phyloP scores from a whole-genome alignment of 2,113 vertebrate species.

The Passer domesticus region DNA sequence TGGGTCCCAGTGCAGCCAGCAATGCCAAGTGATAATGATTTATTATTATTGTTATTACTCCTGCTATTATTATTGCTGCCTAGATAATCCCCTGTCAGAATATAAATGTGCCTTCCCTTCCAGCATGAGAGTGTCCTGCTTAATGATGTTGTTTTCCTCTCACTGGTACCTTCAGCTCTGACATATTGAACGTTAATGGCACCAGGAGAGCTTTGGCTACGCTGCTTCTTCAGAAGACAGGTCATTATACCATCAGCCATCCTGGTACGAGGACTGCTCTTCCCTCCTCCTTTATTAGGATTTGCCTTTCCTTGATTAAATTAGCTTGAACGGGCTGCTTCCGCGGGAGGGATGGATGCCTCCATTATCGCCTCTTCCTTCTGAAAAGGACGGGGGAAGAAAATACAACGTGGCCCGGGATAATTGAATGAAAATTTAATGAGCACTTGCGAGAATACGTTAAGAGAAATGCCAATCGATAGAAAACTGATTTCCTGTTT shows the following conservation, averaged over 20 bases:
- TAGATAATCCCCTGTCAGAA: slow-evolving; percentile 45
- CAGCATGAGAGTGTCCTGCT: background rate
- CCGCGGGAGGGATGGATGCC: background rate
- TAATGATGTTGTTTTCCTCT: slow-evolving; percentile 52
- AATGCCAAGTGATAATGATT: slow-evolving; percentile 27
- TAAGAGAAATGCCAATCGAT: slow-evolving; percentile 47
- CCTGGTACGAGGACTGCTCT: background rate
- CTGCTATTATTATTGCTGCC: slow-evolving; percentile 38
- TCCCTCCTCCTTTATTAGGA: slow-evolving; percentile 34
- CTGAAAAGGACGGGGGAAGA: background rate
- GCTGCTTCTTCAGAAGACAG: background rate
- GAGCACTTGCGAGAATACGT: slow-evolving; percentile 58
- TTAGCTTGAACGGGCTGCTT: background rate
- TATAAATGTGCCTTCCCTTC: slow-evolving; percentile 18
- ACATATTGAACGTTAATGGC: background rate
- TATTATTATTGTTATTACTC: slow-evolving; percentile 45
- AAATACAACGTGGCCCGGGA: background rate
- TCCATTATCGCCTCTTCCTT: background rate
- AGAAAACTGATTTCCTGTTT: slow-evolving; percentile 56
- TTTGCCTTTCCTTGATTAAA: slow-evolving; percentile 34
- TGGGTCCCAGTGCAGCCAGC: background rate
- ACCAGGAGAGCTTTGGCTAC: background rate
- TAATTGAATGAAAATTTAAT: slow-evolving; percentile 70
- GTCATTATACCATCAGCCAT: slow-evolving; percentile 28
- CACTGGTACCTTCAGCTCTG: slow-evolving; percentile 9